Percentiles rank a stretch among this genome's conserved stretches.
Evolutionary conservation across 2,797 vertebrate species (phyloP).

Genomic region (Sebastes iracundus): DNA sequence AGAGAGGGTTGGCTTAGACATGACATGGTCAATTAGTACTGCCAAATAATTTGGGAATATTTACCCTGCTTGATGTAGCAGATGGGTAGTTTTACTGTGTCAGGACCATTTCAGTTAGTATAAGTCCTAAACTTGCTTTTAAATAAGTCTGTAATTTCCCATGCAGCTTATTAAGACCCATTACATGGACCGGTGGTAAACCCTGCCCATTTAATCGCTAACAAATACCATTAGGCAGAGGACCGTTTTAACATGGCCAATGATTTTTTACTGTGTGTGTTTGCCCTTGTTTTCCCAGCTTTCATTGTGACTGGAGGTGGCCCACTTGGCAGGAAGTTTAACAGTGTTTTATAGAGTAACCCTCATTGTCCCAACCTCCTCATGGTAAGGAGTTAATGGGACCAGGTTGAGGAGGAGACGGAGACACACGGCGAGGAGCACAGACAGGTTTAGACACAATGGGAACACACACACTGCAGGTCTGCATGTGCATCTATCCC

Average conservation of each 20-base stretch:
- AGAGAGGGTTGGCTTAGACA: too few relatives aligned
- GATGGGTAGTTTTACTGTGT: not conserved
- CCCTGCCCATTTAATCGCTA: not conserved
- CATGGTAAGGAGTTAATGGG: conserved; percentile 71
- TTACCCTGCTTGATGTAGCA: not conserved
- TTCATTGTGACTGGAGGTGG: conserved; percentile 51
- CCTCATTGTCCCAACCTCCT: conserved; percentile 50
- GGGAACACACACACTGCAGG: conserved; percentile 65
- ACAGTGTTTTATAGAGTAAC: conserved; percentile 52
- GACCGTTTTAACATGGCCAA: conserved; percentile 19
- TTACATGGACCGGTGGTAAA: not conserved
- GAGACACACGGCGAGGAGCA: conserved; percentile 52
- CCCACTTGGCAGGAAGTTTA: conserved; percentile 62
- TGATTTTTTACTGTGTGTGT: conserved; percentile 39
- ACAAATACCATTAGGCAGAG: conserved; percentile 23
- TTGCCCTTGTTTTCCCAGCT: conserved; percentile 47
- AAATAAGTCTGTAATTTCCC: not conserved
- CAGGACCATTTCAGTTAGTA: not conserved
- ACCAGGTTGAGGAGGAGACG: conserved; percentile 67
- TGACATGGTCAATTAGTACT: not conserved
- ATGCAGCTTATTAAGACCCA: not conserved
- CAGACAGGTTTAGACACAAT: conserved; percentile 79
- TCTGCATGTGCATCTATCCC: conserved; percentile 56
- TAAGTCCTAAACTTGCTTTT: not conserved
- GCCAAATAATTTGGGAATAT: not conserved